A percentile compares a stretch with the other conserved stretches of the same genome.
Evolutionary conservation across 2,113 vertebrate species (phyloP).

Genomic region (Lampris incognitus): DNA sequence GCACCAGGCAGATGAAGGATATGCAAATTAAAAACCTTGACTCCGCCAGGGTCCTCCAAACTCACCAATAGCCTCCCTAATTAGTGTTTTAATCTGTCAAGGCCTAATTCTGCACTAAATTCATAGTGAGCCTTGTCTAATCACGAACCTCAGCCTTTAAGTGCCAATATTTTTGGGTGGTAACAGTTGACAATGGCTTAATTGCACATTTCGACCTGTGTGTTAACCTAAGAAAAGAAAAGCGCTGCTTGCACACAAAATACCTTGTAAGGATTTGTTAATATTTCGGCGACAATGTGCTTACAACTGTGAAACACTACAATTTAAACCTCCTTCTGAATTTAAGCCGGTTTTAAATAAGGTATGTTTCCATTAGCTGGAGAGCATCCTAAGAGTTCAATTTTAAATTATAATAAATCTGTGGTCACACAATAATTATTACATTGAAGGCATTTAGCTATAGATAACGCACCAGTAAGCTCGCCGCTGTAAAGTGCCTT

Average conservation of each 20-base stretch:
- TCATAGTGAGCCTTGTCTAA: slow-evolving; percentile 86
- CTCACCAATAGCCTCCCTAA: slow-evolving; percentile 89
- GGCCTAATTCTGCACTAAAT: slow-evolving; percentile 84
- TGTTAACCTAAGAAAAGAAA: neutral
- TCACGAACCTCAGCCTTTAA: slow-evolving; percentile 79
- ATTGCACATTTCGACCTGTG: neutral
- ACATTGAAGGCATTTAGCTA: no score
- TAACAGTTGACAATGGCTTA: neutral
- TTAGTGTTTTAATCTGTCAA: slow-evolving; percentile 93
- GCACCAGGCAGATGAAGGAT: slow-evolving; percentile 92
- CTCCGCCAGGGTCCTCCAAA: slow-evolving; percentile 85
- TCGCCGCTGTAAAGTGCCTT: no score
- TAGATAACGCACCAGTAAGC: no score
- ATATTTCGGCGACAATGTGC: no score
- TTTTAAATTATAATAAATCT: no score
- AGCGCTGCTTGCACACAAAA: neutral
- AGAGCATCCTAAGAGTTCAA: no score
- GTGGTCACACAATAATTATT: no score
- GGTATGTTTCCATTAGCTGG: no score
- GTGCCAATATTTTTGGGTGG: neutral
- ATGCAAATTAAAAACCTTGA: slow-evolving; percentile 89
- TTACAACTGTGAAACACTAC: no score
- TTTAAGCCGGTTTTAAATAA: no score
- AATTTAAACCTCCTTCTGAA: no score
- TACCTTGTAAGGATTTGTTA: no score